phyloP scores from a whole-genome alignment of 2,797 vertebrate species.

The Monodelphis domestica region DNA sequence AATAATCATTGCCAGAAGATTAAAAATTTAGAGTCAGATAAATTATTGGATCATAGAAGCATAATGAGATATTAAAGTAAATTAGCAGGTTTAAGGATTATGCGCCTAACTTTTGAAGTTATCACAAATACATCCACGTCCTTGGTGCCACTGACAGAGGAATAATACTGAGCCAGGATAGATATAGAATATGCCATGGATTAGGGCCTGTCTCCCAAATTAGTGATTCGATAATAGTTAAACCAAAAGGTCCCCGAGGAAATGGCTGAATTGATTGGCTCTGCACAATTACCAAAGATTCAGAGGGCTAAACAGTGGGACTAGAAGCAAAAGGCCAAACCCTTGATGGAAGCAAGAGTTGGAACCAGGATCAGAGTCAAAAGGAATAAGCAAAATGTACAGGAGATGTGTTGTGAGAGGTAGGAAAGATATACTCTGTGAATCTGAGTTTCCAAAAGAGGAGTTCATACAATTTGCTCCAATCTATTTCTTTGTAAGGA shows the following conservation, averaged over 20 bases:
- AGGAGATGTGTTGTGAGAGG: neutral
- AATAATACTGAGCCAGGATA: neutral
- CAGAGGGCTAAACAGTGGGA: neutral
- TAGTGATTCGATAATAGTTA: neutral
- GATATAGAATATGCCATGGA: neutral
- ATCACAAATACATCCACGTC: neutral
- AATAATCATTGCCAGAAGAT: constrained; percentile 21
- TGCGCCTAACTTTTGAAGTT: constrained; percentile 26
- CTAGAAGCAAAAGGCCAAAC: neutral
- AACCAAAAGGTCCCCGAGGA: neutral
- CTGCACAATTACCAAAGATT: neutral
- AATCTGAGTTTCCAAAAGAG: neutral
- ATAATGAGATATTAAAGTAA: constrained; percentile 29
- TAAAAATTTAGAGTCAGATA: constrained; percentile 38
- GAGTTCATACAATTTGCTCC: neutral
- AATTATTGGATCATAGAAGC: constrained; percentile 18
- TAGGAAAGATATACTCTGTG: neutral
- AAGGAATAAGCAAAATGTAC: neutral
- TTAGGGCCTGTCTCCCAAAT: neutral
- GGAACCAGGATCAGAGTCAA: neutral
- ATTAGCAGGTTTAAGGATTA: neutral
- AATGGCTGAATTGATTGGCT: neutral
- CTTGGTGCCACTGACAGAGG: neutral
- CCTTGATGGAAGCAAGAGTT: neutral
- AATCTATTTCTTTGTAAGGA: neutral